These are phyloP conservation scores for Ginglymostoma cirratum DNA, from an alignment of 2,113 vertebrate species.

Conservation along the genomic window DNA sequence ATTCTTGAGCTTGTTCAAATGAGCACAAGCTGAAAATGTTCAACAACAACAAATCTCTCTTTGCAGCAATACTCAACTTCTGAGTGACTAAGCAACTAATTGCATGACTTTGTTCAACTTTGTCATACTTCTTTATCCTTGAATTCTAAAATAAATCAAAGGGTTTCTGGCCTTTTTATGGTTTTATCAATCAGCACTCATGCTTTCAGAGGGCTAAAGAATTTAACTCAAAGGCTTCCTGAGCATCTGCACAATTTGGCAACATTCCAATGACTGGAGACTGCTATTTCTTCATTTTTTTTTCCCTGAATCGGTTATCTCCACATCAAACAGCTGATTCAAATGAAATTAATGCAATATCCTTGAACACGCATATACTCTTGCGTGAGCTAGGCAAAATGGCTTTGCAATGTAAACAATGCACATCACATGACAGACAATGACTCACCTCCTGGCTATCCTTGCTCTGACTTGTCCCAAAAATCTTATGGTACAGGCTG, in stretches of 20 bases:
- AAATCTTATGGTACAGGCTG: constrained; percentile 63
- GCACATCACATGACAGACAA: constrained; percentile 26
- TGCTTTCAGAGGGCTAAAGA: not conserved
- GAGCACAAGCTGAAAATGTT: not conserved
- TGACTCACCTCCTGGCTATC: constrained; percentile 61
- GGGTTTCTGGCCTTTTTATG: not conserved
- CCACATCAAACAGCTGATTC: not conserved
- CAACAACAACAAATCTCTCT: not conserved
- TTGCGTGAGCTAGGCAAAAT: constrained; percentile 18
- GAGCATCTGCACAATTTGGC: not conserved
- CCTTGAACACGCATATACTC: not conserved
- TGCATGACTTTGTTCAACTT: not conserved
- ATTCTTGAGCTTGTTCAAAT: not conserved
- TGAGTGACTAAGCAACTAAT: not conserved
- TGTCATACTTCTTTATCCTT: not conserved
- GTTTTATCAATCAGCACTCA: not conserved
- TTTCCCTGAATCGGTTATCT: not conserved
- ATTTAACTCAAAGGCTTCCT: not conserved
- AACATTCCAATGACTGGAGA: not conserved
- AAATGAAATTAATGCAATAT: not conserved
- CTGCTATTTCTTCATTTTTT: not conserved
- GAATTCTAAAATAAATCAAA: not conserved
- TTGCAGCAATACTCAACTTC: not conserved
- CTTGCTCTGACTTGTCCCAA: constrained; percentile 62
- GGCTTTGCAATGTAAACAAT: not conserved